Conservation (phyloP, 2,888 invertebrate species). For the Limnephilus rhombicus region DNA sequence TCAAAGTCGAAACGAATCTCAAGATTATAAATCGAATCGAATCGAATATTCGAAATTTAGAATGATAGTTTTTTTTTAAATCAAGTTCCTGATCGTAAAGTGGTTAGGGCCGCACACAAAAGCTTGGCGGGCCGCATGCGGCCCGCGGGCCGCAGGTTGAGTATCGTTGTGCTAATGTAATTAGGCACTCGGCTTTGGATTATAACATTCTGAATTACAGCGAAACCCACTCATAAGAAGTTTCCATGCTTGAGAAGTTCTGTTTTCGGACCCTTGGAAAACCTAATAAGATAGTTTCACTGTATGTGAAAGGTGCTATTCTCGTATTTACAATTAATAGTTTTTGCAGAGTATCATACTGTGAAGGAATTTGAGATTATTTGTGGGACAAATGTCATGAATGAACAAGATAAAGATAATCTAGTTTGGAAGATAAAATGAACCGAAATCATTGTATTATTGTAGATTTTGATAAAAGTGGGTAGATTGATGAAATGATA, state of each 20-base stretch:
- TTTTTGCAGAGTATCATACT: neutral
- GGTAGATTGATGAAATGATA: neutral
- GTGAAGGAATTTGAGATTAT: neutral
- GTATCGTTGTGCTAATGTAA: neutral
- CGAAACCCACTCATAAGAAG: neutral
- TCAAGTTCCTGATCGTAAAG: no score
- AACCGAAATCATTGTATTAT: neutral
- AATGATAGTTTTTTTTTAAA: no score
- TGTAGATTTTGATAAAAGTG: neutral
- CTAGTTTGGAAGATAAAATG: neutral
- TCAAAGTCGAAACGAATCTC: no score
- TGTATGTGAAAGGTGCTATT: no score
- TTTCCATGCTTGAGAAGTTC: neutral
- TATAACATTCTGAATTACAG: neutral
- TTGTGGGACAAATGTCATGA: neutral
- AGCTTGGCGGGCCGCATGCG: no score
- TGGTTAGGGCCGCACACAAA: no score
- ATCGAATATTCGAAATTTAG: no score
- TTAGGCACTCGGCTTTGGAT: neutral
- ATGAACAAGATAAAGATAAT: constrained; percentile 1
- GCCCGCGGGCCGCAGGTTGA: no score
- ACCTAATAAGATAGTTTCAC: no score
- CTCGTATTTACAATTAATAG: no score
- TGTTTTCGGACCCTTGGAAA: no score
- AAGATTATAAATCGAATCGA: no score